Conservation (phyloP, 2,888 invertebrate species). For the Leptothorax acervorum region DNA sequence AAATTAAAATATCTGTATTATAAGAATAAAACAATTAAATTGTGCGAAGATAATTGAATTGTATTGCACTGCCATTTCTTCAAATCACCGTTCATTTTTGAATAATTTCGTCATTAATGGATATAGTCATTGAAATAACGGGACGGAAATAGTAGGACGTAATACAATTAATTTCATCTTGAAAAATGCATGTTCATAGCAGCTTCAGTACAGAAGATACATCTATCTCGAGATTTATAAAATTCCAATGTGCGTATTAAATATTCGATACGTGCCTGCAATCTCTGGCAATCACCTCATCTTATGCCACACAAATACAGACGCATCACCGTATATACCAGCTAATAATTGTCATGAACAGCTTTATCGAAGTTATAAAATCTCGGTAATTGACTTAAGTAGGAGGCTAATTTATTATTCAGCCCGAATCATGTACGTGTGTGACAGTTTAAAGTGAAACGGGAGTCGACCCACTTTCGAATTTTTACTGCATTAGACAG, state of each 20-base stretch:
- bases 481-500: conserved; percentile 16
- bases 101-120: conserved; percentile 45
- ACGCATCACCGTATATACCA: conserved; percentile 3
- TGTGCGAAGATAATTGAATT: neutral
- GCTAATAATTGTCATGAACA: conserved; percentile 36
- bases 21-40: conserved; percentile 30
- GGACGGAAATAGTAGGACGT: conserved; percentile 14
- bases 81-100: conserved; percentile 9
- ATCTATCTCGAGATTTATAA: conserved; percentile 47
- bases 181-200: conserved; percentile 24
- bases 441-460: conserved; percentile 19
- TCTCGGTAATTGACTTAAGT: conserved; percentile 43
- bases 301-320: conserved; percentile 32
- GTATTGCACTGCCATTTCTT: neutral
- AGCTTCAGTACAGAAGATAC: conserved; percentile 18
- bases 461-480: conserved; percentile 38
- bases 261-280: conserved; percentile 35
- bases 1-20: neutral
- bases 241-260: conserved; percentile 43
- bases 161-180: conserved; percentile 31
- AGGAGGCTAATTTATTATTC: conserved; percentile 36
- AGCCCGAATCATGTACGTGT: conserved; percentile 1
- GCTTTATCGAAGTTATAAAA: conserved; percentile 33
- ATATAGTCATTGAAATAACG: conserved; percentile 43
- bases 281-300: conserved; percentile 31